These are phyloP conservation scores for Dyspetes luteomarginatus DNA, from an alignment of 2,888 invertebrate genomes.

Conservation along the genomic window DNA sequence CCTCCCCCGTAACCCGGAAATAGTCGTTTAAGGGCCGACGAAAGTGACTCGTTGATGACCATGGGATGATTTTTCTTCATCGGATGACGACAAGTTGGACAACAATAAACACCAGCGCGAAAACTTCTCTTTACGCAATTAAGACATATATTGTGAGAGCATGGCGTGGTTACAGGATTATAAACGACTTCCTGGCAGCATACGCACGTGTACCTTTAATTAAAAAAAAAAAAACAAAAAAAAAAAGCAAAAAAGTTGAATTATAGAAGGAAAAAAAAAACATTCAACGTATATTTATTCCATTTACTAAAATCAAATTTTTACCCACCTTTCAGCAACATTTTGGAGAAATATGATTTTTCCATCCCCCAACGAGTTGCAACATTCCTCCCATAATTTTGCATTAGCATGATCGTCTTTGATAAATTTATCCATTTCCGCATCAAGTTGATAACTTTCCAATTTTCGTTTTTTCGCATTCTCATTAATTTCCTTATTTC, in stretches of 20 bases:
- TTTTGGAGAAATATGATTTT: conserved; percentile 80
- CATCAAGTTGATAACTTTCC: no score
- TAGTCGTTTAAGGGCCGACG: conserved; percentile 85
- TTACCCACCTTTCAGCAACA: conserved; percentile 75
- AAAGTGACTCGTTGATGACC: conserved; percentile 86
- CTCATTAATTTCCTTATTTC: conserved; percentile 64
- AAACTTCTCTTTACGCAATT: conserved; percentile 89
- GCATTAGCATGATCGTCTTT: conserved; percentile 83
- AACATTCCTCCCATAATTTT: conserved; percentile 89
- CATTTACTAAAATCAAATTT: neutral
- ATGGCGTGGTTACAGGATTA: conserved; percentile 89
- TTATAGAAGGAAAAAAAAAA: neutral
- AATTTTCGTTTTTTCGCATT: conserved; percentile 81
- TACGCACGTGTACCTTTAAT: conserved; percentile 90
- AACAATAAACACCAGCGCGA: conserved; percentile 86
- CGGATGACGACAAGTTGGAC: conserved; percentile 89
- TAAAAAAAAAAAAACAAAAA: no score
- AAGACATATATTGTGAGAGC: conserved; percentile 91
- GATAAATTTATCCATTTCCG: no score
- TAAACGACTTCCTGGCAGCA: conserved; percentile 91
- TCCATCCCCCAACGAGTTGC: conserved; percentile 83
- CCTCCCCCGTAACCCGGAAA: conserved; percentile 89
- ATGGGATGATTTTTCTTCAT: conserved; percentile 85
- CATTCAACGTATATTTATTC: neutral
- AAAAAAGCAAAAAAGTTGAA: neutral